Percentiles rank a stretch among this genome's conserved stretches.
Evolutionary conservation across 2,797 vertebrate species (phyloP).

Genomic region (Fistularia tabacaria): DNA sequence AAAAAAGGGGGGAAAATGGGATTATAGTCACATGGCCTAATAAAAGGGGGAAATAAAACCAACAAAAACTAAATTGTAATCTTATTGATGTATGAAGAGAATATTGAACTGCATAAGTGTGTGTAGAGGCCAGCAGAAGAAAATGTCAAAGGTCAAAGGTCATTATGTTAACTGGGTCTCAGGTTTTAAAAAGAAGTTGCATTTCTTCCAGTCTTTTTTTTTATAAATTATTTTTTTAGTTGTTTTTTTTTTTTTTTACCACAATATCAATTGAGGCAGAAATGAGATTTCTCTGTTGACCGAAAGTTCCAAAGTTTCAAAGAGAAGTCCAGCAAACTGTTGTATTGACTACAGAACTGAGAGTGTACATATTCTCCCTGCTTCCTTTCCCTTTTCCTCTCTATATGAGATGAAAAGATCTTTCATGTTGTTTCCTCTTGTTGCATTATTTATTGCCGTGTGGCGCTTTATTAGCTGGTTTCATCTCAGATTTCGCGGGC

Average conservation of each 20-base stretch:
- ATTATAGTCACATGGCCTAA: slow-evolving; percentile 2
- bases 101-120: neutral
- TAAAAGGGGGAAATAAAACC: neutral
- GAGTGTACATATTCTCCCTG: slow-evolving; percentile 28
- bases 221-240: neutral
- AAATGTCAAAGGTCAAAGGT: slow-evolving; percentile 11
- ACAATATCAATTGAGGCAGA: slow-evolving; percentile 24
- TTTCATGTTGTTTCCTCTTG: slow-evolving; percentile 76
- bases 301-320: slow-evolving; percentile 46
- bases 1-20: neutral
- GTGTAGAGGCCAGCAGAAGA: neutral
- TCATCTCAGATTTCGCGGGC: slow-evolving; percentile 68
- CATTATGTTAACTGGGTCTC: slow-evolving; percentile 6
- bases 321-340: slow-evolving; percentile 52
- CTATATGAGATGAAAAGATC: slow-evolving; percentile 69
- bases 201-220: neutral
- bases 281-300: slow-evolving; percentile 31
- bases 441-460: slow-evolving; percentile 75
- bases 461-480: slow-evolving; percentile 70
- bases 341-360: slow-evolving; percentile 42
- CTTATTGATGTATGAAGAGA: neutral
- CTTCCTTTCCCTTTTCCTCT: slow-evolving; percentile 46
- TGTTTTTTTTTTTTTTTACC: neutral
- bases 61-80: neutral
- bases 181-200: slow-evolving; percentile 2